phyloP scores from a whole-genome alignment of 2,797 vertebrate genomes.

The Myotis planiceps region DNA sequence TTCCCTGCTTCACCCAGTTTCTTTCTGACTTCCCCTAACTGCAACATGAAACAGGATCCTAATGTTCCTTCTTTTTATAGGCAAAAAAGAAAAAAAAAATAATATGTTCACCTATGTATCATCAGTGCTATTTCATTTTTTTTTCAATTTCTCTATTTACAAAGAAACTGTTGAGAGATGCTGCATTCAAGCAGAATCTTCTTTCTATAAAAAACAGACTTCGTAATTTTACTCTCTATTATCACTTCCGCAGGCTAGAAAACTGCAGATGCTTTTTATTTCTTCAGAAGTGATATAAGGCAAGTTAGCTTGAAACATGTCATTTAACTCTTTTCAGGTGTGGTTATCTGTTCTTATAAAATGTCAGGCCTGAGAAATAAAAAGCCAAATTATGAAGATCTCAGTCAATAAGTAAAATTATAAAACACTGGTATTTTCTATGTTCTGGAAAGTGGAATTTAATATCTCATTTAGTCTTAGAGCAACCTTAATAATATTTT shows the following conservation, averaged over 20 bases:
- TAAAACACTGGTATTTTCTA: neutral
- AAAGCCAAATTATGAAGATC: neutral
- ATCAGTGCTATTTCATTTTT: neutral
- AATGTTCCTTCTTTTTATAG: neutral
- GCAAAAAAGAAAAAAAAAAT: neutral
- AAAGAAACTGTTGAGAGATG: neutral
- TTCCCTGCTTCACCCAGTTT: neutral
- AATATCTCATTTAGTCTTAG: constrained; percentile 13
- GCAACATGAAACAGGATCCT: neutral
- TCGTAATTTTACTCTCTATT: neutral
- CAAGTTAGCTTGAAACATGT: no score
- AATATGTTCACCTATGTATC: neutral
- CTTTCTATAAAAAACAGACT: neutral
- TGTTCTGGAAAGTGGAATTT: neutral
- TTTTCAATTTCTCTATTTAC: neutral
- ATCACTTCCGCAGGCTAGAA: constrained; percentile 9
- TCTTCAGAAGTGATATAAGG: no score
- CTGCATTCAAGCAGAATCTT: neutral
- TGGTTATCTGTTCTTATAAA: neutral
- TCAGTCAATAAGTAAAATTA: neutral
- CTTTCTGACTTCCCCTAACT: neutral
- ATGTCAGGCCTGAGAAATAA: neutral
- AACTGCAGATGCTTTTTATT: neutral
- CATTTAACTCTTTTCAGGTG: neutral
- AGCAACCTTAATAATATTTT: neutral